Percentiles rank a stretch among this genome's conserved stretches.
These are phyloP conservation scores for Latheticus oryzae DNA, from an alignment of 2,888 invertebrate species.

Conservation along the genomic window DNA sequence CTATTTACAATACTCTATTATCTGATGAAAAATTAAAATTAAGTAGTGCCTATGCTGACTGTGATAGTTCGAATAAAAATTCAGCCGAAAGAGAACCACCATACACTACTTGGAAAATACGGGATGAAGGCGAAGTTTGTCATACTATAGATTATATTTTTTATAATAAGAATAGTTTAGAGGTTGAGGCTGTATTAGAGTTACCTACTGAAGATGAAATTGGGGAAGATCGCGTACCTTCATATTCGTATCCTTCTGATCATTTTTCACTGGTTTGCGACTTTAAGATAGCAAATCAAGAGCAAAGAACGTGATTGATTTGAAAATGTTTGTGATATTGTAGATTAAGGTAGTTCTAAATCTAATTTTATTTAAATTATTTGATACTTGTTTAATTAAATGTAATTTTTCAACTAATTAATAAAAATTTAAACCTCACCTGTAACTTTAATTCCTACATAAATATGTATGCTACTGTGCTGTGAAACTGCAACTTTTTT, in stretches of 20 bases:
- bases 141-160: slow-evolving; percentile 83
- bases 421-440: slow-evolving; percentile 5
- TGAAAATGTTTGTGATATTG: slow-evolving; percentile 27
- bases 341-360: slow-evolving; percentile 13
- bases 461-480: too few relatives aligned
- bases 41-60: slow-evolving; percentile 69
- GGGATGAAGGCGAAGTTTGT: slow-evolving; percentile 77
- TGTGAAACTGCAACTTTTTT: too few relatives aligned
- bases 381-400: slow-evolving; percentile 24
- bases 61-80: slow-evolving; percentile 45
- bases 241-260: slow-evolving; percentile 79
- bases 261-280: slow-evolving; percentile 80
- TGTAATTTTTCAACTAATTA: slow-evolving; percentile 27
- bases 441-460: too few relatives aligned
- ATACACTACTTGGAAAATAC: slow-evolving; percentile 82
- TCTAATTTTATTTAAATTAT: slow-evolving; percentile 24
- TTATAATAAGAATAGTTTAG: slow-evolving; percentile 70
- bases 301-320: slow-evolving; percentile 12
- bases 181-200: slow-evolving; percentile 69
- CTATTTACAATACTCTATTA: slow-evolving; percentile 74
- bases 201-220: slow-evolving; percentile 76
- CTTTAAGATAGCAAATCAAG: slow-evolving; percentile 59
- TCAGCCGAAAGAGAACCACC: slow-evolving; percentile 69
- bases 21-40: slow-evolving; percentile 64
- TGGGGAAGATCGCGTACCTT: slow-evolving; percentile 75